Evolutionary conservation across 2,113 vertebrate species (phyloP), one percentile per base, ranked within the genome.

Genomic region (Coreoperca whiteheadi): DNA sequence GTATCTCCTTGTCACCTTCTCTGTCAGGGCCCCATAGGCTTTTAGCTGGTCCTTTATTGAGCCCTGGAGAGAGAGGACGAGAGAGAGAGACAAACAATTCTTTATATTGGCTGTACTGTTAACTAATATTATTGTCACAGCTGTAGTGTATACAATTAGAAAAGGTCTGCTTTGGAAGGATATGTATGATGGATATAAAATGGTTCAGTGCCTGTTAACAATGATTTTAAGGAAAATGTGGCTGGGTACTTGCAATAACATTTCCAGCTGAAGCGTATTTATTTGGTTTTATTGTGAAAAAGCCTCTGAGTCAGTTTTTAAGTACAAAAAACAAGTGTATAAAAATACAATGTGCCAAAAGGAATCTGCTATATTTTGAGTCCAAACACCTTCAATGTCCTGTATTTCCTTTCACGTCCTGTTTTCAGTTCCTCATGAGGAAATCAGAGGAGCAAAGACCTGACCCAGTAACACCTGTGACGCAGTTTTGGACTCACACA

Each of bases 11-110:
- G 97, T 98, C 88, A 98, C 97, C 1, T 97, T 98, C 92, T 98
- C 97, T 0, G 97, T 97, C 83, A 98, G 93, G 48, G 97, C 97
- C 30, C 97, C 97, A 0, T 98, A 98, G 23, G 97, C 96, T 88
- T 97, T 98, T 0, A 98, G 90, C 86, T 98, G 97, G 94, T 98
- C 97, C 90, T 97, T 97, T 93, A 98, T 97, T 0, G 97, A 98
- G 63, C 97, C 97, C 97, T 98, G 90, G 32, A 74, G 73, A 69
- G 25, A 70, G 3, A 39, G 32, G 7, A 21, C 0, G n/a, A 70
- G 28, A 76, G n/a, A 53, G 2, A 61, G 3, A 21, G 4, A 77
- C 15, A 53, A 30, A 71, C 21, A n/a, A 8, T 18, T 50, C 14
- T 65, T 37, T 32, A 34, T 16, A 68, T 18, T 66, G 25, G 46